These are phyloP conservation scores for Steinernema feltiae DNA, from an alignment of 1,140 invertebrate species.

Conservation along the genomic window DNA sequence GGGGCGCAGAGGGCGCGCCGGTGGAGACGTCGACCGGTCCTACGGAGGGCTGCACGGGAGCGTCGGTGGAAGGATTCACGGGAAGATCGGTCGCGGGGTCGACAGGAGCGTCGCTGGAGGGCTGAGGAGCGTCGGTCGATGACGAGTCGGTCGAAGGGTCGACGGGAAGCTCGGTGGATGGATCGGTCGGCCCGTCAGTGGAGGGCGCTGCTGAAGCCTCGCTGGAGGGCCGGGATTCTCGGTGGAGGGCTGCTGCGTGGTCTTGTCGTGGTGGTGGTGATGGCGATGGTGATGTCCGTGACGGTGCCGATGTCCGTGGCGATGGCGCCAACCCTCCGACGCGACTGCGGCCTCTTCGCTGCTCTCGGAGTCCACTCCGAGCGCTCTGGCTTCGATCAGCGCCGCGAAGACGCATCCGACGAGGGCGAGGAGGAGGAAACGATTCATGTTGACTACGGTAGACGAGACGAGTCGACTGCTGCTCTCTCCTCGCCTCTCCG, in stretches of 20 bases:
- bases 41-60: neutral
- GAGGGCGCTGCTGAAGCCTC: neutral
- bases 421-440: neutral
- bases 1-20: too few species aligned
- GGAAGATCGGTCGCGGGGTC: neutral
- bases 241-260: neutral
- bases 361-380: neutral
- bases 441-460: neutral
- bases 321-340: neutral
- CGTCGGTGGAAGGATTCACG: neutral
- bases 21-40: neutral
- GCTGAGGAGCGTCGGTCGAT: neutral
- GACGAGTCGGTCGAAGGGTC: neutral
- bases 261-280: neutral
- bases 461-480: too few species aligned
- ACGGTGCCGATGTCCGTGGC: neutral
- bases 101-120: neutral
- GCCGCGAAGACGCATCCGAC: neutral
- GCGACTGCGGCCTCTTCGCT: neutral
- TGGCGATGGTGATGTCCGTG: neutral
- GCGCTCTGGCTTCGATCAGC: neutral
- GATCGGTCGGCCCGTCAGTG: neutral
- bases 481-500: too few species aligned
- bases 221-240: neutral
- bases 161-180: neutral